Conservation (phyloP, 1,140 invertebrate species). For the Triops longicaudatus region DNA sequence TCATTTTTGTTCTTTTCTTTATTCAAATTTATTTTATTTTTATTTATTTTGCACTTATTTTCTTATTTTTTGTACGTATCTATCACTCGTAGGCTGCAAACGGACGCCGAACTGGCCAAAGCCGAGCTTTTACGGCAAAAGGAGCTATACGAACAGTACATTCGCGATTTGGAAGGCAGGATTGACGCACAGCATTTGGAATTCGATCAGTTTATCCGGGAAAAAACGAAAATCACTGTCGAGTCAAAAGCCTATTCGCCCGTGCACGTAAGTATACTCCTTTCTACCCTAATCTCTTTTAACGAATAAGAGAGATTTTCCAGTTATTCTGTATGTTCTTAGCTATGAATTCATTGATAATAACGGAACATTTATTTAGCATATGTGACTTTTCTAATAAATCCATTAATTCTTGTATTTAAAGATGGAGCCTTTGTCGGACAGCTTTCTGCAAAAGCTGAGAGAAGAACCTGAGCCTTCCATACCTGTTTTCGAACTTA, state of each 20-base stretch:
- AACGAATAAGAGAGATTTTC: no score
- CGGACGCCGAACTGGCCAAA: conserved; percentile 40
- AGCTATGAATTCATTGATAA: no score
- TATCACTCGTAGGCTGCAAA: conserved; percentile 40
- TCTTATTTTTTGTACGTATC: no score
- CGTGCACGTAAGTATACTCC: background rate
- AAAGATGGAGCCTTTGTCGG: no score
- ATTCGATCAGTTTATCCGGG: background rate
- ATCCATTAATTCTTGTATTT: background rate
- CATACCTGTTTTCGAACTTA: conserved; percentile 16
- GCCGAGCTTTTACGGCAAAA: conserved; percentile 31
- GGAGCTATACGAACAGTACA: background rate
- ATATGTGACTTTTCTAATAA: no score
- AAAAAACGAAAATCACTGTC: background rate
- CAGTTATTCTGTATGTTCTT: no score
- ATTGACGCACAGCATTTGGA: background rate
- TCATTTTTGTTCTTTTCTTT: conserved; percentile 16
- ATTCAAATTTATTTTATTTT: no score
- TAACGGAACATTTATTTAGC: no score
- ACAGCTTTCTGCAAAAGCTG: background rate
- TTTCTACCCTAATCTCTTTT: no score
- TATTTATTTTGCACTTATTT: no score
- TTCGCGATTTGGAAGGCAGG: background rate
- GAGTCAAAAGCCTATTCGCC: background rate
- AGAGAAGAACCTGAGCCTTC: background rate